Conservation (phyloP, 2,797 vertebrate species). For the Notolepis coatsorum region DNA sequence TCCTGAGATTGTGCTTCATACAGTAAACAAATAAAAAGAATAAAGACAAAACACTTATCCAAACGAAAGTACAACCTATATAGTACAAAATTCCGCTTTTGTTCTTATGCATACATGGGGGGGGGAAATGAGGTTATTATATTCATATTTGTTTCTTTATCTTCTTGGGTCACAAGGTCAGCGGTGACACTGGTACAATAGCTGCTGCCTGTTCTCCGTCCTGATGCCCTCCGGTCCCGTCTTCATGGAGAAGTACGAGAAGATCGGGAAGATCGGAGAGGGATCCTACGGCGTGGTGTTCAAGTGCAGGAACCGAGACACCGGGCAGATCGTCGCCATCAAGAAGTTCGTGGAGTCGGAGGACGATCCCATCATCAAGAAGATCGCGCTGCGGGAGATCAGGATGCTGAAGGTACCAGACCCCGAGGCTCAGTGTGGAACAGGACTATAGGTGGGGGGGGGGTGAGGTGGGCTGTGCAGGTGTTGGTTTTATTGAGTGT, state of each 20-base stretch:
- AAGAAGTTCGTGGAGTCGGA: constrained; percentile 96
- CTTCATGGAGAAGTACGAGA: constrained; percentile 95
- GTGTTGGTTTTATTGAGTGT: too few relatives aligned
- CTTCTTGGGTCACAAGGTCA: constrained; percentile 9
- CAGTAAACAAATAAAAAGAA: too few relatives aligned
- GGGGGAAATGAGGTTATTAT: too few relatives aligned
- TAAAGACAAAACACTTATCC: too few relatives aligned
- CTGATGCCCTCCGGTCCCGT: not conserved
- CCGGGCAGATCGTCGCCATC: constrained; percentile 92
- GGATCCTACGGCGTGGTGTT: constrained; percentile 96
- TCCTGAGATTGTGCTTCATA: too few relatives aligned
- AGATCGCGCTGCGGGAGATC: constrained; percentile 93
- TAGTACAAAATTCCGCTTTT: too few relatives aligned
- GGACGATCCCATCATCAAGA: constrained; percentile 93
- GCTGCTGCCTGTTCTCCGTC: not conserved
- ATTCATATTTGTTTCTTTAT: too few relatives aligned
- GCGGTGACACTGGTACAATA: not conserved
- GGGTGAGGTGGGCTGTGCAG: too few relatives aligned
- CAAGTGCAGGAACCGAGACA: constrained; percentile 92
- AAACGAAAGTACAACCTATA: too few relatives aligned
- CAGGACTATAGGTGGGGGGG: too few relatives aligned
- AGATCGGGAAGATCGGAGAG: constrained; percentile 92
- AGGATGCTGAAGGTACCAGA: constrained; percentile 93
- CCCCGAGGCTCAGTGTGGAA: too few relatives aligned
- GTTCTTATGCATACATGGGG: too few relatives aligned